These are phyloP conservation scores for Hippocampus guttulatus DNA, from an alignment of 2,113 vertebrate species.

Conservation along the genomic window DNA sequence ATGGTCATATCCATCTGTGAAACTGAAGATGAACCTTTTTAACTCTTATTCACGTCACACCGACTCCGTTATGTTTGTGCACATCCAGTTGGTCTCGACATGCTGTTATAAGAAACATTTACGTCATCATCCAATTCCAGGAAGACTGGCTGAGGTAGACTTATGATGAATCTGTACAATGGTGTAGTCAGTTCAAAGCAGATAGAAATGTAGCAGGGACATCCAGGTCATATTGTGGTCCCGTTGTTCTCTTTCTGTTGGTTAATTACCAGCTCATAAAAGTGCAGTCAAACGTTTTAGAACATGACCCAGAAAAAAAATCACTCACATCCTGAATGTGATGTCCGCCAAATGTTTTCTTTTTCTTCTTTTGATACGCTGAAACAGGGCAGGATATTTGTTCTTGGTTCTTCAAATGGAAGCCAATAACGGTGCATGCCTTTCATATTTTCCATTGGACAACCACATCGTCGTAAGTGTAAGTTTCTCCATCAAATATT, in stretches of 20 bases:
- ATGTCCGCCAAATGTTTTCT: neutral
- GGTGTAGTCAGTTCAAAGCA: neutral
- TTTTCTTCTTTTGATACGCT: neutral
- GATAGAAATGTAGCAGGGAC: neutral
- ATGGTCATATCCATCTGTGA: neutral
- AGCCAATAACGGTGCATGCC: neutral
- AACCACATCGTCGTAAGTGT: neutral
- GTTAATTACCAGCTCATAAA: neutral
- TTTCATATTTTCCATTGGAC: neutral
- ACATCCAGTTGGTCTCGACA: neutral
- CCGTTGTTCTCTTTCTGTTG: neutral
- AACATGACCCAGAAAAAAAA: neutral
- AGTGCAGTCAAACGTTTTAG: neutral
- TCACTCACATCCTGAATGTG: neutral
- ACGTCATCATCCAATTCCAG: no score
- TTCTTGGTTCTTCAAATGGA: neutral
- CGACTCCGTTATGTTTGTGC: neutral
- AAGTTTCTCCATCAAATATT: slow-evolving; percentile 20
- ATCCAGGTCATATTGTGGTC: neutral
- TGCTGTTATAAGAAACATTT: no score
- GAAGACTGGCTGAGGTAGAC: neutral
- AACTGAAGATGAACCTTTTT: neutral
- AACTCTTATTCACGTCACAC: neutral
- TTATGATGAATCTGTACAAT: no score
- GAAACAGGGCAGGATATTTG: neutral